Base-by-base conservation (phyloP, 2,113 vertebrate genomes). In the Microcebus jonahi region DNA sequence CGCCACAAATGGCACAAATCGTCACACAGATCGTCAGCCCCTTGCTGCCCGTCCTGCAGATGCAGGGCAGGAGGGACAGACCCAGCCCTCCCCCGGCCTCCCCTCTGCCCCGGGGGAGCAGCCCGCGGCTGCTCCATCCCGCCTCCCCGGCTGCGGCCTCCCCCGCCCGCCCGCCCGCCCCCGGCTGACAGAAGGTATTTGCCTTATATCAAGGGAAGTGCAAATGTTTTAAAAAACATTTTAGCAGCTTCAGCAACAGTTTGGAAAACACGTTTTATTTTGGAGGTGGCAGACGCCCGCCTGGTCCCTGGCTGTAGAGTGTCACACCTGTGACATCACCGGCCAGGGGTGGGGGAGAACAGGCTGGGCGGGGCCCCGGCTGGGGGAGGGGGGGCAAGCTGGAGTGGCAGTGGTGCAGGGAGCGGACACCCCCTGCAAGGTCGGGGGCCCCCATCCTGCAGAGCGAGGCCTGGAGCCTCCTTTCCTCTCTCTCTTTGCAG, bases 201-300 rank as follows among this genome's bases (percentile, higher is more conserved):
- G 87, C 79, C 95, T 97, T 73, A 83, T 42, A 96, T 94, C 82
- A 94, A 88, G 70, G 50, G 79, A 97, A 90, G 85, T 34, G 53
- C 68, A 97, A 96, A 92, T 10, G 50, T 63, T 88, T 84, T 59
- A 25, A 70, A 48, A 85, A 90, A 95, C 70, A 85, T 91, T 57
- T 88, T 96, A 98, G 95, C 96, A 96, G 84, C 53, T 97, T 97
- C 86, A 57, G 76, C 93, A 85, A 83, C 95, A 97, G 94, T 98
- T 97, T 95, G 90, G 95, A 97, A 97, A 84, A 97, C 96, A 97
- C 25, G 0, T 68, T 89, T 39, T 93, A 71, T 82, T 97, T 96
- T 75, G 96, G 25, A 87, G 91, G 94, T 84, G 91, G 88, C 84
- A 97, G 97, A 86, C 65, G 25, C 84, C 85, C 4, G 48, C 77